A percentile compares a stretch with the other conserved stretches of the same genome.
These are phyloP conservation scores for Anolis sagrei DNA, from an alignment of 2,113 vertebrate species.

Conservation along the genomic window DNA sequence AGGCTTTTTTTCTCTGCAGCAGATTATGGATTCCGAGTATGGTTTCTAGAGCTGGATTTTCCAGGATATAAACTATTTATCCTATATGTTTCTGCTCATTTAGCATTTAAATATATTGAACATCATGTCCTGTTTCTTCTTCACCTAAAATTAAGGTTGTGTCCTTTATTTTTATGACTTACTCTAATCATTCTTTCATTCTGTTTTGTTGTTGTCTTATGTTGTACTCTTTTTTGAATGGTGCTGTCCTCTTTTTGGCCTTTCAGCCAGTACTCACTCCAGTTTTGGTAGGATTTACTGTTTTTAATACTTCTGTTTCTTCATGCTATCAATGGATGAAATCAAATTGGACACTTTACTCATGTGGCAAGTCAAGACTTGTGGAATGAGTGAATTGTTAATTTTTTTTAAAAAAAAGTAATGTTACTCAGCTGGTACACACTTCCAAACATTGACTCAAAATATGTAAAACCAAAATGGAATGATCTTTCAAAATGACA, in stretches of 20 bases:
- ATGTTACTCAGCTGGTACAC: neutral
- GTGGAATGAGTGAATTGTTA: neutral
- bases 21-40: neutral
- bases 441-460: conserved; percentile 5
- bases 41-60: neutral
- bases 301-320: neutral
- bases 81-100: neutral
- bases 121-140: neutral
- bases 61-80: neutral
- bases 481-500: neutral
- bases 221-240: conserved; percentile 19
- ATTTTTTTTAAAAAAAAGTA: neutral
- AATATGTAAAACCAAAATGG: neutral
- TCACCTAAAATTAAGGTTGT: neutral
- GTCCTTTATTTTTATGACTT: neutral
- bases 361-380: neutral
- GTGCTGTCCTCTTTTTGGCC: conserved; percentile 25
- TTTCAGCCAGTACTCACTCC: conserved; percentile 13
- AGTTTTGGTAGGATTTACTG: conserved; percentile 36
- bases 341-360: neutral
- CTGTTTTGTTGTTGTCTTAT: conserved; percentile 26
- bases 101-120: neutral
- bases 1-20: too few species aligned
- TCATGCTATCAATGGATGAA: neutral
- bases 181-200: conserved; percentile 12